Conservation (phyloP, 2,797 vertebrate species). For the Knipowitschia caucasica region DNA sequence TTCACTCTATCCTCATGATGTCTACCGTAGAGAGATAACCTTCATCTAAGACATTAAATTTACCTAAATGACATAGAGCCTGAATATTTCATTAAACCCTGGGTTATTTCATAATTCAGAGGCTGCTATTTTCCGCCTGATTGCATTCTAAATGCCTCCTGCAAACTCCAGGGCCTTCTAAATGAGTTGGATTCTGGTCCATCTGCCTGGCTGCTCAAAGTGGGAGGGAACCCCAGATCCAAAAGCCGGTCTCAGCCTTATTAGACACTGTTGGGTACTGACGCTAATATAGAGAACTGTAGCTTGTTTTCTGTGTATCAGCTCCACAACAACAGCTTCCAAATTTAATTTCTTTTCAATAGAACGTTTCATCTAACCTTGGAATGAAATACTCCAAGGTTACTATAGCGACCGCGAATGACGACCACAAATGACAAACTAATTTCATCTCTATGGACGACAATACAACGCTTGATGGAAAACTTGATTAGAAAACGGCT, state of each 20-base stretch:
- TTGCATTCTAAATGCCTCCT: conserved; percentile 71
- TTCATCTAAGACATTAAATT: conserved; percentile 60
- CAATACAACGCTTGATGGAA: too few species aligned
- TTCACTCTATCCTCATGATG: conserved; percentile 29
- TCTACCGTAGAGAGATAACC: conserved; percentile 54
- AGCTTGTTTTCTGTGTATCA: too few species aligned
- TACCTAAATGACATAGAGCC: conserved; percentile 58
- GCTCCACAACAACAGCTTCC: too few species aligned
- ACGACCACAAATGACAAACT: too few species aligned
- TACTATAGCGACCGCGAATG: too few species aligned
- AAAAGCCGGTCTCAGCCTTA: too few species aligned
- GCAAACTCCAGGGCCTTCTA: conserved; percentile 72
- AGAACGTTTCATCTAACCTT: too few species aligned
- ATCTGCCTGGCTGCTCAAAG: conserved; percentile 65
- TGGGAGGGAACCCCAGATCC: conserved; percentile 52
- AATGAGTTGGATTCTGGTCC: conserved; percentile 70
- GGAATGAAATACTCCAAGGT: too few species aligned
- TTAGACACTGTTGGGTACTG: too few species aligned
- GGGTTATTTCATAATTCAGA: conserved; percentile 77
- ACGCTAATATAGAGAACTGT: conserved; percentile 16
- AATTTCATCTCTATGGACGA: too few species aligned
- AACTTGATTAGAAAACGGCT: too few species aligned
- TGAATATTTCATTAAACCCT: conserved; percentile 74
- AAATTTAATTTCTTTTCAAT: too few species aligned
- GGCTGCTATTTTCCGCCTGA: conserved; percentile 72